A percentile compares a stretch with the other conserved stretches of the same genome.
Evolutionary conservation across 1,140 invertebrate species (phyloP).

Genomic region (Sitobion miscanthi): DNA sequence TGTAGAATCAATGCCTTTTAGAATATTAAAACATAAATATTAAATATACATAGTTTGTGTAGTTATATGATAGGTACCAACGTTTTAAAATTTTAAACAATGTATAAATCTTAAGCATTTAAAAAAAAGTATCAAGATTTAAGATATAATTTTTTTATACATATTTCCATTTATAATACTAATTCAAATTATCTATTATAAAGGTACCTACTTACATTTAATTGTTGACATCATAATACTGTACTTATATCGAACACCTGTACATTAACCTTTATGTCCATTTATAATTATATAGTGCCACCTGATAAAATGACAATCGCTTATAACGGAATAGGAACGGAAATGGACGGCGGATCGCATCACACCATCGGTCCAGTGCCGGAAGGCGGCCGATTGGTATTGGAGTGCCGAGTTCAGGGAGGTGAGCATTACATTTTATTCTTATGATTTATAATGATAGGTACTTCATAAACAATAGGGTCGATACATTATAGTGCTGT

Average conservation of each 20-base stretch:
- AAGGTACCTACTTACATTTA: not conserved
- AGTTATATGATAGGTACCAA: not conserved
- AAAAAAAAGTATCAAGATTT: not conserved
- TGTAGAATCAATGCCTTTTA: not conserved
- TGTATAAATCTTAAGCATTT: too few relatives aligned
- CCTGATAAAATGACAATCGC: conserved; percentile 39
- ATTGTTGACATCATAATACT: not conserved
- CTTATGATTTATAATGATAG: not conserved
- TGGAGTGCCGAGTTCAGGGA: conserved; percentile 38
- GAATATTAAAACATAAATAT: too few relatives aligned
- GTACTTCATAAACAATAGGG: not conserved
- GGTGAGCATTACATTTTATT: conserved; percentile 23
- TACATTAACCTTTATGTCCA: not conserved
- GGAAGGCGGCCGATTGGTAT: conserved; percentile 28
- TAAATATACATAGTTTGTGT: too few relatives aligned
- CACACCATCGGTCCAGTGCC: conserved; percentile 13
- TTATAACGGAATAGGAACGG: not conserved
- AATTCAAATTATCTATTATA: not conserved
- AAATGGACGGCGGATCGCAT: not conserved
- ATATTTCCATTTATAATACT: not conserved
- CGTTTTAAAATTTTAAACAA: not conserved
- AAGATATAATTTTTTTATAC: not conserved
- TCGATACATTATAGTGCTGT: not conserved
- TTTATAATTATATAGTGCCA: not conserved
- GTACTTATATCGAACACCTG: not conserved